Conservation (phyloP, 2,888 invertebrate species). For the Metalampra italica region DNA sequence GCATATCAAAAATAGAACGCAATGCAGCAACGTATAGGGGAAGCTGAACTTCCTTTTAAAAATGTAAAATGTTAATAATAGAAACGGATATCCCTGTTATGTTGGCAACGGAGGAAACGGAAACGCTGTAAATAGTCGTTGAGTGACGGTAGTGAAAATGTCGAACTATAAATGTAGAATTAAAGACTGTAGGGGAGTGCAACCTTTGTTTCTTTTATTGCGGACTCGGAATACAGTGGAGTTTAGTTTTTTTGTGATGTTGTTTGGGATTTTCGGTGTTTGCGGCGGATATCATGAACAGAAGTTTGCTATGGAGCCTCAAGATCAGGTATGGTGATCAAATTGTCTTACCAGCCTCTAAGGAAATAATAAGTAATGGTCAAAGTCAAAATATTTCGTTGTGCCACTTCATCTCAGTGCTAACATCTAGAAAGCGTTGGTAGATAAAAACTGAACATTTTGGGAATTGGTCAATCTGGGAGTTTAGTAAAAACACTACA, state of each 20-base stretch:
- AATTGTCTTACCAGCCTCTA: background rate
- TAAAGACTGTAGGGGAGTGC: constrained; percentile 54
- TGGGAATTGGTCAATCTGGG: no score
- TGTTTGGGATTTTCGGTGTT: constrained; percentile 47
- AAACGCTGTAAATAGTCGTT: constrained; percentile 13
- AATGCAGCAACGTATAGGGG: constrained; percentile 32
- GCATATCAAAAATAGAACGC: constrained; percentile 40
- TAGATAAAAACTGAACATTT: no score
- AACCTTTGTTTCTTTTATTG: constrained; percentile 57
- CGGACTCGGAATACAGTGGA: constrained; percentile 47
- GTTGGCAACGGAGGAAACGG: constrained; percentile 28
- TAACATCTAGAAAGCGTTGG: no score
- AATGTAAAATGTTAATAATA: constrained; percentile 57
- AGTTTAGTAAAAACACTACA: no score
- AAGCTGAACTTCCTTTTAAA: constrained; percentile 51
- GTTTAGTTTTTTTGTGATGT: constrained; percentile 33
- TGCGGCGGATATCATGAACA: constrained; percentile 79
- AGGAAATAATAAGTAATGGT: background rate
- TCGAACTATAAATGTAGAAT: constrained; percentile 42
- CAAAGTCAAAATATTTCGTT: no score
- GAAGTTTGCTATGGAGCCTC: constrained; percentile 94
- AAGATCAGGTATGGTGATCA: constrained; percentile 80
- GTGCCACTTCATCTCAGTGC: no score
- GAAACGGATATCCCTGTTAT: constrained; percentile 52
- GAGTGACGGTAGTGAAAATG: constrained; percentile 36